Base-by-base conservation (phyloP, 2,113 vertebrate species). In the Leptobrachium leishanense region DNA sequence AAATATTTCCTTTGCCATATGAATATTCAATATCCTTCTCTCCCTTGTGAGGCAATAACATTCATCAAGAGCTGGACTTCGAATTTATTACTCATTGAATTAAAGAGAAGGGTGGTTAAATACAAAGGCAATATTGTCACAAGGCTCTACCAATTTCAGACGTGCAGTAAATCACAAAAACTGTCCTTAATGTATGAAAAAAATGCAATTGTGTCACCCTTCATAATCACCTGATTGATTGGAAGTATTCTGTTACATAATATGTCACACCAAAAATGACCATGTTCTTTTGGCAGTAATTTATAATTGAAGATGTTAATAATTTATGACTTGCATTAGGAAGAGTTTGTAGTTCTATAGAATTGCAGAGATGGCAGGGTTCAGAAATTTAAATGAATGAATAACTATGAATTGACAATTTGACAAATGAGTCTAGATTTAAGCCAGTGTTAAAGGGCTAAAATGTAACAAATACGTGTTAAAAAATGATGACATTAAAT, bases 251-350 rank as follows among this genome's bases (percentile, higher is more conserved):
- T 7, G 64, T 67, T 74, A 81, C 71, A 74, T 74, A 70, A 81
- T 53, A 42, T 81, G 78, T 74, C 78, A 12, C 57, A 46, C 54
- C 72, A 67, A 81, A 74, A 81, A 81, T 81, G 78, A 74, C 78
- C 42, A 74, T 43, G 53, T 81, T 81, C 71, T 59, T 20, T 59
- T 13, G 7, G 57, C 50, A 59, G 15, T 79, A 66, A 79, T 74
- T 81, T 68, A 74, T 62, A 74, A 68, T 74, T 74, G 64, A 73
- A 67, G 77, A 81, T 59, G 65, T 72, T 68, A 59, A 81, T 68
- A 81, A 81, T 68, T 74, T 68, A 81, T 74, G 72, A 46, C 70
- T 59, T 64, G 15, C 78, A 81, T 81, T 81, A 74, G 64, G 57
- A 68, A 71, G 78, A 80, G 50, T 74, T 81, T 74, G 72, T 74